Conservation (phyloP, 2,113 vertebrate species). For the Pyrgilauda ruficollis region DNA sequence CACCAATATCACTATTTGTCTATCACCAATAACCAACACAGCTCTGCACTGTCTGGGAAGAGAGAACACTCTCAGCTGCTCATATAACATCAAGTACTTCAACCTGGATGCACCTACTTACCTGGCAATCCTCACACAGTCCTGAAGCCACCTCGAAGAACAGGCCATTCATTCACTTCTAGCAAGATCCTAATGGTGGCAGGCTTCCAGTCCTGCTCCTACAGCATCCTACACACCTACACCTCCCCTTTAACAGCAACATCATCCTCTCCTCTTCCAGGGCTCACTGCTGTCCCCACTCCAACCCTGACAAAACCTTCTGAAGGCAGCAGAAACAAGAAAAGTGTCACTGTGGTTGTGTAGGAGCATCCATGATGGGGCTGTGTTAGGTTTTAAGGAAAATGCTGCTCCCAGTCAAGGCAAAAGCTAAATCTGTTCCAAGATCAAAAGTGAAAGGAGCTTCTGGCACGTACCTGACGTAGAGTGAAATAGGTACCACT, state of each 20-base stretch:
- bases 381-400: background rate
- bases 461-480: constrained; percentile 81
- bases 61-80: background rate
- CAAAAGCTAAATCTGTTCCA: background rate
- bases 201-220: background rate
- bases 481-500: constrained; percentile 95
- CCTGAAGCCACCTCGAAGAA: background rate
- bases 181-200: background rate
- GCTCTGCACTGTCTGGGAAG: background rate
- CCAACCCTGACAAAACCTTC: background rate
- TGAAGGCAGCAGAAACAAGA: background rate
- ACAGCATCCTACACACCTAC: background rate
- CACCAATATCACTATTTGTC: no score
- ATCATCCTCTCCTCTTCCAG: background rate
- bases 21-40: background rate
- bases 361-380: fast-evolving
- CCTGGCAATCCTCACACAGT: background rate
- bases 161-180: background rate
- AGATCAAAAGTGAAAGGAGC: background rate
- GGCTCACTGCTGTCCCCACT: background rate
- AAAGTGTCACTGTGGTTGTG: fast-evolving
- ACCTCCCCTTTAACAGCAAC: background rate
- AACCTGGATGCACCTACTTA: background rate
- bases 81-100: background rate
- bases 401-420: background rate